Evolutionary conservation across 2,888 invertebrate species (phyloP).

Genomic region (Rugalucina vietnamica): DNA sequence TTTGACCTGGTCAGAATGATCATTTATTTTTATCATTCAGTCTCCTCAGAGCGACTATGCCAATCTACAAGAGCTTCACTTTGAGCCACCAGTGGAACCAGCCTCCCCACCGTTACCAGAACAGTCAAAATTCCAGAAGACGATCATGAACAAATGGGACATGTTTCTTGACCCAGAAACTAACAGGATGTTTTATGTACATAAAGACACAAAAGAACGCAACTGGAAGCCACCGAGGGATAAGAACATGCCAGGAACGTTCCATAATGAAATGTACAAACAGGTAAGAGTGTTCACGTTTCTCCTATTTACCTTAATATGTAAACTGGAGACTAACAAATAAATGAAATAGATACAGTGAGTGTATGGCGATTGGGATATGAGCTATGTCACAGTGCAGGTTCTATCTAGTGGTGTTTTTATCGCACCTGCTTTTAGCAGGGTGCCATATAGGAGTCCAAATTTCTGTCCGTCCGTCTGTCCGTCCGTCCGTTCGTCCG

Average conservation of each 20-base stretch:
- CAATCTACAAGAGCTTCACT: constrained; percentile 52
- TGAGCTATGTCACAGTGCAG: no score
- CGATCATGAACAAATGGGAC: constrained; percentile 78
- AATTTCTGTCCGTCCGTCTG: no score
- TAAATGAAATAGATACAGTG: no score
- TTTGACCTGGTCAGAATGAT: neutral
- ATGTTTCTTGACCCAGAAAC: constrained; percentile 80
- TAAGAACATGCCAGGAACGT: constrained; percentile 33
- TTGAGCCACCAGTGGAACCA: neutral
- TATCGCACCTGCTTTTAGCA: no score
- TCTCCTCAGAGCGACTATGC: constrained; percentile 57
- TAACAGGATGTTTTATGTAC: constrained; percentile 82
- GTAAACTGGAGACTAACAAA: no score
- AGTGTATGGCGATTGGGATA: no score
- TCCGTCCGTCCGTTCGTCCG: no score
- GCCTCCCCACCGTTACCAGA: constrained; percentile 48
- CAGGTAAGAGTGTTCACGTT: constrained; percentile 47
- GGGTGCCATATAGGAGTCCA: no score
- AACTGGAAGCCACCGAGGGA: constrained; percentile 84
- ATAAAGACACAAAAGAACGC: constrained; percentile 80
- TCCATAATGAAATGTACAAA: constrained; percentile 40
- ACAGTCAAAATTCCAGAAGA: constrained; percentile 57
- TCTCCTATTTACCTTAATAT: no score
- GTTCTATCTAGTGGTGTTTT: no score
- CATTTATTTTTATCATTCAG: neutral